phyloP scores from a whole-genome alignment of 2,113 vertebrate genomes.

The Ceuthmochares aereus region DNA sequence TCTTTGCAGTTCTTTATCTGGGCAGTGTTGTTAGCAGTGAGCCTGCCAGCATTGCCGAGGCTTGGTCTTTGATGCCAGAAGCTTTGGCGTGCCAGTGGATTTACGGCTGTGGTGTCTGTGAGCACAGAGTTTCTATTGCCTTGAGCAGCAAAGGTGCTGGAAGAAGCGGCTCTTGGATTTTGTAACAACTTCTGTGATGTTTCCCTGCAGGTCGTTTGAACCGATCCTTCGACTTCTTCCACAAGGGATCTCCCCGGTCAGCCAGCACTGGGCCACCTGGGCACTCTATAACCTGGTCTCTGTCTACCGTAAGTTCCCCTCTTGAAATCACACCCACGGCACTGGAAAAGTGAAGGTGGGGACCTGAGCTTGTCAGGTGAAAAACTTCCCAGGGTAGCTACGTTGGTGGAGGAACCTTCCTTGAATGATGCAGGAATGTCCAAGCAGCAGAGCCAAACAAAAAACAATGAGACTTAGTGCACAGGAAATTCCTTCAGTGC shows the following conservation, averaged over 20 bases:
- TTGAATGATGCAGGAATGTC: not conserved
- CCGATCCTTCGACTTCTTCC: conserved; percentile 97
- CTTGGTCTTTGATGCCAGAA: not conserved
- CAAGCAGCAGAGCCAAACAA: not conserved
- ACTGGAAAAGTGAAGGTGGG: not conserved
- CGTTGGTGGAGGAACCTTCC: not conserved
- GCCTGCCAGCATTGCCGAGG: not conserved
- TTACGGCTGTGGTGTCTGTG: not conserved
- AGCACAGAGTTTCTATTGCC: not conserved
- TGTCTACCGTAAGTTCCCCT: conserved; percentile 92
- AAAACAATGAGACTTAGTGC: not conserved
- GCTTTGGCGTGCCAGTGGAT: not conserved
- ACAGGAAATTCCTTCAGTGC: not conserved
- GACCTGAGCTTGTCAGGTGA: not conserved
- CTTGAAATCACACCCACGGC: not conserved
- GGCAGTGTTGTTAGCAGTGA: not conserved
- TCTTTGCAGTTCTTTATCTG: not conserved
- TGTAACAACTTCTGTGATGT: not conserved
- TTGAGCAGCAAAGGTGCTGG: not conserved
- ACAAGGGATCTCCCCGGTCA: conserved; percentile 92
- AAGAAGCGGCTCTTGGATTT: not conserved
- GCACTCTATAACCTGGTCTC: conserved; percentile 96
- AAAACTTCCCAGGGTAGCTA: not conserved
- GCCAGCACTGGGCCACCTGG: conserved; percentile 99
- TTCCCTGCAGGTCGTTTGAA: conserved; percentile 90